Evolutionary conservation across 1,140 invertebrate species (phyloP), one percentile per base, ranked within the genome.

Genomic region (Adoxophyes honmai): DNA sequence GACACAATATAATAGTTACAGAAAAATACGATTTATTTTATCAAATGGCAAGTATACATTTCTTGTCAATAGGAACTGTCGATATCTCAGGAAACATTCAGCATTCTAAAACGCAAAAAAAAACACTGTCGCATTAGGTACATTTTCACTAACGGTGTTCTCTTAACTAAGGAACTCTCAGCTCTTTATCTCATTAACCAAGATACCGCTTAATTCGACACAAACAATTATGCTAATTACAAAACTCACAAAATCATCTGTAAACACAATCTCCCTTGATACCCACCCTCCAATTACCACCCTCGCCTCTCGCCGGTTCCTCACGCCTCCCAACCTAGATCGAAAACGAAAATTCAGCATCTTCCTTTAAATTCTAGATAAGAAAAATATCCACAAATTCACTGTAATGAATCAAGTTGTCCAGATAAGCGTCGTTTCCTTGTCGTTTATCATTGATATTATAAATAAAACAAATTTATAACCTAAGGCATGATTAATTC

Each of bases 271-370:
- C 42, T 33, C n/a, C 16, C 52, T 72, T 59, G 78, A 88, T 88
- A 88, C 85, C 85, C 78, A 88, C 82, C 85, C 82, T 68, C 82
- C 82, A 88, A 71, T 79, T 81, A 74, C 85, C 82, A 81, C 69
- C 67, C 64, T 85, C 79, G 71, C 68, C 80, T 71, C 75, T 76
- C 55, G 75, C 60, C 53, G 71, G 28, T 16, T 81, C 81, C 59
- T 77, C 80, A 58, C 80, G 76, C 74, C 82, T 86, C 80, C 78
- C 81, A 65, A 86, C 85, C 85, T 88, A 88, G 73, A 88, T 86
- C 69, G 81, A 85, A 88, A 88, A 88, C 83, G 81, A 86, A 86
- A 88, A 85, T 84, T 82, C 81, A 86, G 76, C 73, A 28, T 28
- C 21, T 72, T 80, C 67, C 80, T 78, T 68, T 70, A 74, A 58